A percentile compares a stretch with the other conserved stretches of the same genome.
These are phyloP conservation scores for Drosophila simulans DNA, from an alignment of 1,140 invertebrate genomes.

Conservation along the genomic window DNA sequence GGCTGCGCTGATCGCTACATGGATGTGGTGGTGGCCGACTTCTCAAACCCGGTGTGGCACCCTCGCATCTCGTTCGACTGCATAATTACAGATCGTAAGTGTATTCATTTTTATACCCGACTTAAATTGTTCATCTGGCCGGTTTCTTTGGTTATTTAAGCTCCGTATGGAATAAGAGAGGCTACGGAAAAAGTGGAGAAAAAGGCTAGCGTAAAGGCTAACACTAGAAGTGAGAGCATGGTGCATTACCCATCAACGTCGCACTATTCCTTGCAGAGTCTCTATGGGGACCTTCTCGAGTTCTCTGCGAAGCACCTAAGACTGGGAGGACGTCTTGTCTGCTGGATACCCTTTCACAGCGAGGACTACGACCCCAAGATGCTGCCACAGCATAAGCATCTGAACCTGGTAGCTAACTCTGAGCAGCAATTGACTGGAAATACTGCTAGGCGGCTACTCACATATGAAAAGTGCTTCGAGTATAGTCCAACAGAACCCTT, in stretches of 20 bases:
- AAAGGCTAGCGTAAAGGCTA: slow-evolving; percentile 86
- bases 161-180: slow-evolving; percentile 98
- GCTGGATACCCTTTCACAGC: slow-evolving; percentile 95
- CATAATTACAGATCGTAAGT: slow-evolving; percentile 97
- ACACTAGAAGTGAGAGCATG: slow-evolving; percentile 51
- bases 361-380: slow-evolving; percentile 90
- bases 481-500: slow-evolving; percentile 8
- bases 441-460: slow-evolving; percentile 93
- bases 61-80: slow-evolving; percentile 90
- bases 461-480: slow-evolving; percentile 92
- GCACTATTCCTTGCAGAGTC: slow-evolving; percentile 92
- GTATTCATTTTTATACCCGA: no score
- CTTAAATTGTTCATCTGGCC: no score
- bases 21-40: slow-evolving; percentile 96
- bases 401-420: slow-evolving; percentile 92
- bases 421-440: slow-evolving; percentile 93
- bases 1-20: slow-evolving; percentile 90
- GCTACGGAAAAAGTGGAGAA: slow-evolving; percentile 93
- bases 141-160: slow-evolving; percentile 85
- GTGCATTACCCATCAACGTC: slow-evolving; percentile 91
- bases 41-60: slow-evolving; percentile 93
- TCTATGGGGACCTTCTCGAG: slow-evolving; percentile 93
- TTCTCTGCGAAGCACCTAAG: slow-evolving; percentile 92
- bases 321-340: slow-evolving; percentile 92
- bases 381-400: slow-evolving; percentile 92